Evolutionary conservation across 2,113 vertebrate genomes (phyloP).

Genomic region (Pseudolaguvia tuberculata): DNA sequence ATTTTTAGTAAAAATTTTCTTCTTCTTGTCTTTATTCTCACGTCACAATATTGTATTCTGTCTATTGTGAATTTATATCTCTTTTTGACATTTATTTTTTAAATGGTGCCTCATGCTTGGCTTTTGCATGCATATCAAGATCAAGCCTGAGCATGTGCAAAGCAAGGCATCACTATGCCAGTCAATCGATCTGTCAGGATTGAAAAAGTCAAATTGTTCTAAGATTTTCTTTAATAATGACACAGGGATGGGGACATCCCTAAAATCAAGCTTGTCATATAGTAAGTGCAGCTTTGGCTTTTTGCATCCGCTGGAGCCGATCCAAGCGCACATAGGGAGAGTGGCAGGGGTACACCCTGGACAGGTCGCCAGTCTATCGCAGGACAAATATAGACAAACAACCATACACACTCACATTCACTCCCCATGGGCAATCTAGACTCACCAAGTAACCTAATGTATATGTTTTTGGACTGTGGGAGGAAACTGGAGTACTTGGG

Average conservation of each 20-base stretch:
- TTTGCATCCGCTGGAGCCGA: too few relatives aligned
- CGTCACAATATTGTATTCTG: not conserved
- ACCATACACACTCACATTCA: too few relatives aligned
- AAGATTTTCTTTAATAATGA: constrained; percentile 31
- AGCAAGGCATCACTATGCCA: constrained; percentile 53
- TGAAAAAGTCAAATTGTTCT: constrained; percentile 50
- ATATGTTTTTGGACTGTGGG: too few relatives aligned
- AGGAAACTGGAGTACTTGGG: too few relatives aligned
- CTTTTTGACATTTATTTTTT: constrained; percentile 59
- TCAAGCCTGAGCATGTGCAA: constrained; percentile 62
- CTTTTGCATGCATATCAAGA: constrained; percentile 49
- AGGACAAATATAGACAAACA: too few relatives aligned
- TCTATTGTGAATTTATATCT: constrained; percentile 40
- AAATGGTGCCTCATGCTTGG: constrained; percentile 51
- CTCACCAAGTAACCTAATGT: too few relatives aligned
- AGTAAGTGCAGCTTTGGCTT: constrained; percentile 41
- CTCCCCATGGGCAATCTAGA: too few relatives aligned
- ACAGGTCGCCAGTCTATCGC: too few relatives aligned
- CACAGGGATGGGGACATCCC: constrained; percentile 16
- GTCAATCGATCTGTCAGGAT: constrained; percentile 57
- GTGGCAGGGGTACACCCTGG: too few relatives aligned
- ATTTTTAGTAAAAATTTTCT: too few relatives aligned
- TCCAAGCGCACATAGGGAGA: too few relatives aligned
- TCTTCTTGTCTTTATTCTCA: not conserved
- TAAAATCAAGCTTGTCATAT: constrained; percentile 17